These are phyloP conservation scores for Athene noctua DNA, from an alignment of 2,113 vertebrate genomes.

Conservation along the genomic window DNA sequence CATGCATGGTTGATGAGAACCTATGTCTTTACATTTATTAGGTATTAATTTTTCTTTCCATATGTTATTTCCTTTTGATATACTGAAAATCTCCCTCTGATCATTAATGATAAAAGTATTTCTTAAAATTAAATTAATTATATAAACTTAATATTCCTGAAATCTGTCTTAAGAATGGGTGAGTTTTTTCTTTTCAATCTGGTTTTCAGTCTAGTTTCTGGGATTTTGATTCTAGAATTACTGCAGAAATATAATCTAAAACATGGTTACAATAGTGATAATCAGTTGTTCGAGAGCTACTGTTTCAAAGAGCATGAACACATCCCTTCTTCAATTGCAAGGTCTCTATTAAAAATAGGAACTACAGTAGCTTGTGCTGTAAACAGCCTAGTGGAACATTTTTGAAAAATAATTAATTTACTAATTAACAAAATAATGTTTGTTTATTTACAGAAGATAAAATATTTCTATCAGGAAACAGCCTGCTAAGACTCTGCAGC, in stretches of 20 bases:
- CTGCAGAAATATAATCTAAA: conserved; percentile 24
- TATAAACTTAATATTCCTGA: not conserved
- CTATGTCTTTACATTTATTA: not conserved
- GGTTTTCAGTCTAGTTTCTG: not conserved
- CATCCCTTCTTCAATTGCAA: not conserved
- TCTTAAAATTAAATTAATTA: not conserved
- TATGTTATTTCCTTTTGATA: not conserved
- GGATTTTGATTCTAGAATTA: not conserved
- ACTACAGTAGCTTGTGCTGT: conserved; percentile 30
- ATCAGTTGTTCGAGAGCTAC: conserved; percentile 23
- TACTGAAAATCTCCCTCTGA: not conserved
- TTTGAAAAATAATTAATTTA: conserved; percentile 75
- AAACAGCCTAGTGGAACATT: conserved; percentile 68
- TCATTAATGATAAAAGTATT: not conserved
- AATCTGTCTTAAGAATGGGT: not conserved
- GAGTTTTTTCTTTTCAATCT: not conserved
- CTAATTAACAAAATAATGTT: conserved; percentile 79
- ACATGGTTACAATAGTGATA: not conserved
- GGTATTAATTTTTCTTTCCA: not conserved
- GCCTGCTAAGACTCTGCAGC: conserved; percentile 54
- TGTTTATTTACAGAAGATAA: conserved; percentile 78
- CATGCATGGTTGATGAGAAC: not conserved
- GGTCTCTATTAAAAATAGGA: conserved; percentile 67
- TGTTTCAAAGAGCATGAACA: not conserved
- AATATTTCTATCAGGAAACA: conserved; percentile 73